These are phyloP conservation scores for Idaea biselata DNA, from an alignment of 2,888 invertebrate genomes.

Conservation along the genomic window DNA sequence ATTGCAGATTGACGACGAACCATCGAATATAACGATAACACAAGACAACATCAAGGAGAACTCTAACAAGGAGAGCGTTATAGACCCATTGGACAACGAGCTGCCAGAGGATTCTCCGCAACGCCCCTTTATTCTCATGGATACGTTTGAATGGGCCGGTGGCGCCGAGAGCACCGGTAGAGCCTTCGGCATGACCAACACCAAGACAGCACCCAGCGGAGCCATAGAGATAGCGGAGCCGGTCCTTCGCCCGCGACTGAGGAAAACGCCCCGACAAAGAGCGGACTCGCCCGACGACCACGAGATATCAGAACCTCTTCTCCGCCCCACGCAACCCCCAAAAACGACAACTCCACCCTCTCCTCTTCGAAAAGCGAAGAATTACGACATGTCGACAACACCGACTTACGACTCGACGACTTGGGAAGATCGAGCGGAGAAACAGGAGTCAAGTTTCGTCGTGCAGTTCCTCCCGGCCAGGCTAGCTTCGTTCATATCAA, in stretches of 20 bases:
- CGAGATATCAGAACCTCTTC: constrained; percentile 85
- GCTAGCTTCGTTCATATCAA: constrained; percentile 88
- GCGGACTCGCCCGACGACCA: constrained; percentile 72
- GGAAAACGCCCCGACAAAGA: constrained; percentile 76
- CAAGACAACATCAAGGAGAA: constrained; percentile 48
- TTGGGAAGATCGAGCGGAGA: constrained; percentile 57
- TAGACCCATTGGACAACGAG: constrained; percentile 67
- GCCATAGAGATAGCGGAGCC: constrained; percentile 87
- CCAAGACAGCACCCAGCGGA: constrained; percentile 67
- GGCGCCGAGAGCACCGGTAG: constrained; percentile 76
- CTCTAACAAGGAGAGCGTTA: constrained; percentile 37
- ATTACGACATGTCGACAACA: constrained; percentile 68
- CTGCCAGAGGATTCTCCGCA: constrained; percentile 64
- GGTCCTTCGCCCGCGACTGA: constrained; percentile 82
- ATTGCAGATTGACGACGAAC: constrained; percentile 21
- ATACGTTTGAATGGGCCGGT: constrained; percentile 76
- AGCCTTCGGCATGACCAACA: constrained; percentile 82
- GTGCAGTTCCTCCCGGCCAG: constrained; percentile 90
- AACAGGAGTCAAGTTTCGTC: constrained; percentile 75
- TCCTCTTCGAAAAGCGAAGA: constrained; percentile 63
- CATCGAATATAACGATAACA: constrained; percentile 37
- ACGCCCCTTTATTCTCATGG: constrained; percentile 61
- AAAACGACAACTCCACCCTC: constrained; percentile 51
- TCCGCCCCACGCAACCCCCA: constrained; percentile 73
- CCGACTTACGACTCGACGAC: constrained; percentile 59